These are phyloP conservation scores for Pelobates fuscus DNA, from an alignment of 2,113 vertebrate genomes.

Conservation along the genomic window DNA sequence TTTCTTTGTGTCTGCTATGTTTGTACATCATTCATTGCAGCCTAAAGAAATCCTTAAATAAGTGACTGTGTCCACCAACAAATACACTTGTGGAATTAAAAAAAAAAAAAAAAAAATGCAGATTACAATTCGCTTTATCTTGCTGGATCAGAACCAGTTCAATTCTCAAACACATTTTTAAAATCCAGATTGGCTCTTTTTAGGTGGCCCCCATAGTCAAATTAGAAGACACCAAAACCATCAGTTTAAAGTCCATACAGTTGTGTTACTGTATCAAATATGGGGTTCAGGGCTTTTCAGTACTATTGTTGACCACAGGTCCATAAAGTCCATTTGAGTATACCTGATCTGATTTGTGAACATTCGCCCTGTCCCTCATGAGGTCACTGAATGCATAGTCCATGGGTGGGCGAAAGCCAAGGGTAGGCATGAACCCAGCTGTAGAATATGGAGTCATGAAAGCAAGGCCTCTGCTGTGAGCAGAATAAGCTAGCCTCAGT, in stretches of 20 bases:
- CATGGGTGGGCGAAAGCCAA: conserved; percentile 96
- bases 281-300: conserved; percentile 86
- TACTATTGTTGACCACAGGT: conserved; percentile 91
- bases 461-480: conserved; percentile 94
- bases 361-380: conserved; percentile 90
- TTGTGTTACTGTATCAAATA: not conserved
- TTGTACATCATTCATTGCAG: too few relatives aligned
- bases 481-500: conserved; percentile 93
- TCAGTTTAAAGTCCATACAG: not conserved
- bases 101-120: too few relatives aligned
- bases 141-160: too few relatives aligned
- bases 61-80: too few relatives aligned
- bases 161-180: too few relatives aligned
- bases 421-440: conserved; percentile 91
- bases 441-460: conserved; percentile 98
- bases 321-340: conserved; percentile 88
- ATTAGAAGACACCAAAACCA: too few relatives aligned
- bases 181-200: too few relatives aligned
- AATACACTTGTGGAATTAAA: too few relatives aligned
- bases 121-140: too few relatives aligned
- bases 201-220: too few relatives aligned
- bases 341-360: conserved; percentile 93
- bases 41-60: too few relatives aligned
- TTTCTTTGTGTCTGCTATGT: too few relatives aligned
- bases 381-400: conserved; percentile 99